These are phyloP conservation scores for Calvadosia cruxmelitensis DNA, from an alignment of 30 jellyfish, hydroid and myxozoan genomes.

Conservation along the genomic window DNA sequence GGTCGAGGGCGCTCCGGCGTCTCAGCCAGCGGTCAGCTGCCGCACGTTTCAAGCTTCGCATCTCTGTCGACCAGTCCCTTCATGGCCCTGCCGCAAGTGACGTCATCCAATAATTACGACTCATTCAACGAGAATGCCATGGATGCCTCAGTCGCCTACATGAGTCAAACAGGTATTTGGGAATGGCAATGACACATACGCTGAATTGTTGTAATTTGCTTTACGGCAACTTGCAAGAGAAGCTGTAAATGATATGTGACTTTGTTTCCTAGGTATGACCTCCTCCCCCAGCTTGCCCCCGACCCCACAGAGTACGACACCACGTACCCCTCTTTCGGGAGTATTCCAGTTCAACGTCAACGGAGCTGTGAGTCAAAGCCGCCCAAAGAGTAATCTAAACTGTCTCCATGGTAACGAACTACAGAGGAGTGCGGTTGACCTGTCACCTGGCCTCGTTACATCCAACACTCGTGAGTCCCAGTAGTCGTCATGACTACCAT, in stretches of 20 bases:
- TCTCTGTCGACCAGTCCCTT: slow-evolving; percentile 2
- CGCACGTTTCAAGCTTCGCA: slow-evolving; percentile 24
- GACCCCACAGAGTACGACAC: slow-evolving; percentile 60
- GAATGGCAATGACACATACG: background rate
- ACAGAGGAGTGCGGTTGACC: too few species aligned
- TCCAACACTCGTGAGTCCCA: too few species aligned
- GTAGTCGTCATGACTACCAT: too few species aligned
- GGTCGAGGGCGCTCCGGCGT: slow-evolving; percentile 21
- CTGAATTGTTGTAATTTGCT: background rate
- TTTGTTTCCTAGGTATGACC: slow-evolving; percentile 5
- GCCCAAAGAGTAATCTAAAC: too few species aligned
- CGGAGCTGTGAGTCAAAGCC: too few species aligned
- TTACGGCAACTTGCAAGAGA: background rate
- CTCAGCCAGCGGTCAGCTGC: slow-evolving; percentile 9
- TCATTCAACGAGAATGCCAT: slow-evolving; percentile 8
- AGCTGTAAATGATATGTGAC: background rate
- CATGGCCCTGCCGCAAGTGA: too few species aligned
- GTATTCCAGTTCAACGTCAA: too few species aligned
- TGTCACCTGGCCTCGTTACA: too few species aligned
- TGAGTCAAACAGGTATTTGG: slow-evolving; percentile 5
- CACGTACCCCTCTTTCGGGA: too few species aligned
- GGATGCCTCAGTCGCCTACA: slow-evolving; percentile 25
- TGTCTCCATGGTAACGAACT: too few species aligned
- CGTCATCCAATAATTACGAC: too few species aligned
- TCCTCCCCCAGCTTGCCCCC: slow-evolving; percentile 50